Conservation (phyloP, 2,888 invertebrate genomes). For the Pegoplata infirma region DNA sequence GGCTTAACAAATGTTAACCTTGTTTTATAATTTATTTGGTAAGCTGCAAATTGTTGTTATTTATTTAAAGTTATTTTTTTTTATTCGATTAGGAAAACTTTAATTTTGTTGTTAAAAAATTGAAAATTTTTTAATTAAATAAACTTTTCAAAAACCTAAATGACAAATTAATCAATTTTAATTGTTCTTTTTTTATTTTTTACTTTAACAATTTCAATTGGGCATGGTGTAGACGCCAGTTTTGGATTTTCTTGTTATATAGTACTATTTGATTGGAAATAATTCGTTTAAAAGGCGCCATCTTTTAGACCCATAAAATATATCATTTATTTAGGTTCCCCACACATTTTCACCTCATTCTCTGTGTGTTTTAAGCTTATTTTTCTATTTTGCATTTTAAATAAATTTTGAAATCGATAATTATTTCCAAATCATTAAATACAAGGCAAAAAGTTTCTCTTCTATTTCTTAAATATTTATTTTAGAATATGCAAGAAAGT, state of each 20-base stretch:
- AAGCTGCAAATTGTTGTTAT: too few relatives aligned
- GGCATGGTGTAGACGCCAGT: too few relatives aligned
- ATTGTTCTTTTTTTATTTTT: too few relatives aligned
- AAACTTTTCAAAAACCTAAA: too few relatives aligned
- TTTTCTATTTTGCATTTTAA: conserved; percentile 4
- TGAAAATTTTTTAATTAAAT: too few relatives aligned
- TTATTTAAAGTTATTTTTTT: too few relatives aligned
- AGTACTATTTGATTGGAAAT: conserved; percentile 3
- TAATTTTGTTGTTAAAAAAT: too few relatives aligned
- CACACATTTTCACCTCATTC: not conserved
- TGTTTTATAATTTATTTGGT: too few relatives aligned
- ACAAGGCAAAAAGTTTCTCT: conserved; percentile 4
- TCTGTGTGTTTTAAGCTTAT: not conserved
- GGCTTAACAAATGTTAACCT: too few relatives aligned
- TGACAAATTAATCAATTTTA: too few relatives aligned
- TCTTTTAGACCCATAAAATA: conserved; percentile 9
- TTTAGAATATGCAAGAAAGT: not conserved
- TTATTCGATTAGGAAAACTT: too few relatives aligned
- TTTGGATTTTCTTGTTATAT: conserved; percentile 10
- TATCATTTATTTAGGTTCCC: conserved; percentile 23
- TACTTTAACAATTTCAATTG: too few relatives aligned
- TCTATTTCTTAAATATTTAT: not conserved
- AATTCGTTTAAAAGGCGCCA: conserved; percentile 33
- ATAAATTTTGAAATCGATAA: conserved; percentile 53
- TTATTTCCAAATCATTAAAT: conserved; percentile 63